Evolutionary conservation across 1,140 invertebrate species (phyloP).

Genomic region (Caenorhabditis remanei): DNA sequence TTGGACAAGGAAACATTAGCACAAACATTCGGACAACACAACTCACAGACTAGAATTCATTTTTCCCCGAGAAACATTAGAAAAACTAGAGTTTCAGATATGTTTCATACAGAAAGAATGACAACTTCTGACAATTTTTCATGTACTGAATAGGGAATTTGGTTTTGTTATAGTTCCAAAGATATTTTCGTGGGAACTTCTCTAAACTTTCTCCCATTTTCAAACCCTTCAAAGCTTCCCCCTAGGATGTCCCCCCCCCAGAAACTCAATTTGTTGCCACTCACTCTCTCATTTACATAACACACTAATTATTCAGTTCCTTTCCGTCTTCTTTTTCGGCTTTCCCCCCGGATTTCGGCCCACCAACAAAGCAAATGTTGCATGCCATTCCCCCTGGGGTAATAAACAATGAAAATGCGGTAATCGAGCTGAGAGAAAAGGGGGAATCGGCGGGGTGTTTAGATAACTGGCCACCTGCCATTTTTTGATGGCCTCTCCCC

Average conservation of each 20-base stretch:
- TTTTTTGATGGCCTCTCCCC: not conserved
- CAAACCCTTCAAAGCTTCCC: not conserved
- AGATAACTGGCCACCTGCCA: constrained; percentile 49
- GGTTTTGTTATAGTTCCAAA: too few species aligned
- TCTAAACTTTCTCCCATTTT: too few species aligned
- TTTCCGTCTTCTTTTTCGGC: not conserved
- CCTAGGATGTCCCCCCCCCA: too few species aligned
- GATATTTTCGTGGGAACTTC: too few species aligned
- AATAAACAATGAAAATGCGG: constrained; percentile 52
- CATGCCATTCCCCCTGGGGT: not conserved
- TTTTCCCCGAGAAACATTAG: too few species aligned
- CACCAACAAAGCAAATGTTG: constrained; percentile 54
- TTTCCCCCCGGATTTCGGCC: not conserved
- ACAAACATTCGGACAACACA: too few species aligned
- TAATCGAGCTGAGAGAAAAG: constrained; percentile 19
- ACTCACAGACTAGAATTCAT: too few species aligned
- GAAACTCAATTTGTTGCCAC: not conserved
- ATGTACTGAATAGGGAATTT: too few species aligned
- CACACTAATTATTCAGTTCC: not conserved
- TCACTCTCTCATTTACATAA: not conserved
- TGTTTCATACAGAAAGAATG: too few species aligned
- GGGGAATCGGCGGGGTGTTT: not conserved
- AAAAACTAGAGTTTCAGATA: too few species aligned
- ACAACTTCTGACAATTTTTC: too few species aligned
- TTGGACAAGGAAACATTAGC: too few species aligned